These are phyloP conservation scores for Nymphalis io DNA, from an alignment of 1,140 invertebrate genomes.

Conservation along the genomic window DNA sequence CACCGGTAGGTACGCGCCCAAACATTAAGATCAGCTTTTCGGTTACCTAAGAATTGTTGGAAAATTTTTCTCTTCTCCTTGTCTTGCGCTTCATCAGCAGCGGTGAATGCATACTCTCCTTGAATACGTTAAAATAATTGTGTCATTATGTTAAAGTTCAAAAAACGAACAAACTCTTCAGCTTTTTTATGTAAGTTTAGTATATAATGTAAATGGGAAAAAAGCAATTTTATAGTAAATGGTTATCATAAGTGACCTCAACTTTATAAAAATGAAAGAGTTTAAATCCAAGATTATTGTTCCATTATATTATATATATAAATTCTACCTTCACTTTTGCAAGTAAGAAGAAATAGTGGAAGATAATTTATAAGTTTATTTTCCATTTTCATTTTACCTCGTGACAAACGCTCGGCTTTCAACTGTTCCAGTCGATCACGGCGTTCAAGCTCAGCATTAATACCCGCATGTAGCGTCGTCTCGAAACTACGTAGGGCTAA, in stretches of 20 bases:
- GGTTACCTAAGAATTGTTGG: conserved; percentile 82
- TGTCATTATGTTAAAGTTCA: too few species aligned
- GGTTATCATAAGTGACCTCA: too few species aligned
- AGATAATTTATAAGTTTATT: too few species aligned
- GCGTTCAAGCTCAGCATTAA: conserved; percentile 76
- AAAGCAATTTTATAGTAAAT: too few species aligned
- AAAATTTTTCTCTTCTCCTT: conserved; percentile 84
- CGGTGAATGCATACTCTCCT: conserved; percentile 82
- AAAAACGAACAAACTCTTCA: too few species aligned
- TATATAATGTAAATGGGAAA: too few species aligned
- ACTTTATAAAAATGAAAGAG: too few species aligned
- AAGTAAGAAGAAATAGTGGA: too few species aligned
- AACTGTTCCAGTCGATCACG: conserved; percentile 68
- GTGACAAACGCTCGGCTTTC: conserved; percentile 64
- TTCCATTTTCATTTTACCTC: conserved; percentile 48
- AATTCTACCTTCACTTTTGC: too few species aligned
- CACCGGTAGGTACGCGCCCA: conserved; percentile 84
- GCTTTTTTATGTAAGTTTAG: too few species aligned
- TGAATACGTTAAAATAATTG: conserved; percentile 67
- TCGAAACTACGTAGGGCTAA: conserved; percentile 80
- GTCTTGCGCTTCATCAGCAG: conserved; percentile 81
- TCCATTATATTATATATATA: too few species aligned
- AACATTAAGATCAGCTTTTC: conserved; percentile 84
- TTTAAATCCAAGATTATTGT: too few species aligned
- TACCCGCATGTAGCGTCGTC: conserved; percentile 75